Evolutionary conservation across 2,888 invertebrate genomes (phyloP).

Genomic region (Entomobrya proxima): DNA sequence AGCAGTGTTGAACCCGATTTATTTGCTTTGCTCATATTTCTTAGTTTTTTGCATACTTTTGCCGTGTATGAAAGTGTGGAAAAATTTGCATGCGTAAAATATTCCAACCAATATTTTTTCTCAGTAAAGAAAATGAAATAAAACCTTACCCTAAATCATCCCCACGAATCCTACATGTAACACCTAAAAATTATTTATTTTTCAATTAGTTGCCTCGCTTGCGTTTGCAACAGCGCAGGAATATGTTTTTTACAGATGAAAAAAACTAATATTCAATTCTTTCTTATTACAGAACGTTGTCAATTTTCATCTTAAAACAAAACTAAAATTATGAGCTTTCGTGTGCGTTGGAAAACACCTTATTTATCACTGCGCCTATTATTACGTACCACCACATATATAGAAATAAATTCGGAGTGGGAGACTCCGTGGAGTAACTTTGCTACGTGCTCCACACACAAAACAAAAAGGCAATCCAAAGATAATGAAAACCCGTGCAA

Average conservation of each 20-base stretch:
- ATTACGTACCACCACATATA: no score
- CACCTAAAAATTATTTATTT: conserved; percentile 30
- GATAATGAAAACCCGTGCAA: neutral
- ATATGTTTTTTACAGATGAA: neutral
- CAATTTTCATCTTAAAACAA: conserved; percentile 32
- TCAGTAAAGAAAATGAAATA: neutral
- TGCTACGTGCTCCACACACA: neutral
- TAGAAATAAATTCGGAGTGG: no score
- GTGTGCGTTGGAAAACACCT: conserved; percentile 28
- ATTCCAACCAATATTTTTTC: neutral
- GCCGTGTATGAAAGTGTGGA: neutral
- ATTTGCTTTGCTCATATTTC: no score
- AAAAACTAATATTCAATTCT: conserved; percentile 3
- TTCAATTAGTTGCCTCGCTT: conserved; percentile 16
- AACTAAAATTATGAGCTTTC: conserved; percentile 27
- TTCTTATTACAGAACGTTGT: conserved; percentile 10
- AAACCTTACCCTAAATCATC: conserved; percentile 7
- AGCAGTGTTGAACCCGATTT: no score
- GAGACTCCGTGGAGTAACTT: neutral
- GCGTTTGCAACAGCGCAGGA: neutral
- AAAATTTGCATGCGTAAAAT: conserved; percentile 31
- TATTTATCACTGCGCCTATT: neutral
- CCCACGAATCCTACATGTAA: neutral
- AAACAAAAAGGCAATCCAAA: neutral
- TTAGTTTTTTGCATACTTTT: neutral